Evolutionary conservation across 1,140 invertebrate species (phyloP).

Genomic region (Pararge aegeria): DNA sequence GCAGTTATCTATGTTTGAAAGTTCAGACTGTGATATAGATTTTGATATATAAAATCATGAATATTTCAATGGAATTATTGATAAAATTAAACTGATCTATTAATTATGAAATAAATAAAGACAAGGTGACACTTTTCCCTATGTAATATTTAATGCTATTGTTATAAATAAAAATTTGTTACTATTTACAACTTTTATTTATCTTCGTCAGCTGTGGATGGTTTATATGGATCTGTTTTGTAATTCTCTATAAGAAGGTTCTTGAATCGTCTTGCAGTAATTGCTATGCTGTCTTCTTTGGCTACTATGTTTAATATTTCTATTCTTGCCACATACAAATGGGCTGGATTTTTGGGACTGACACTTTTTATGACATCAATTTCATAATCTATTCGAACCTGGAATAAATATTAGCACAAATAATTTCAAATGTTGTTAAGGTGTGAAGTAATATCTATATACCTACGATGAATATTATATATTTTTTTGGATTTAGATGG

Average conservation of each 20-base stretch:
- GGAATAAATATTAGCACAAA: too few species aligned
- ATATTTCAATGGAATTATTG: conserved; percentile 6
- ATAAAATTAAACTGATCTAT: too few species aligned
- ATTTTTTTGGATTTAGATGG: too few species aligned
- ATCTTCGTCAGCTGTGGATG: conserved; percentile 38
- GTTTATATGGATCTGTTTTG: conserved; percentile 62
- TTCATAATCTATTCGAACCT: conserved; percentile 82
- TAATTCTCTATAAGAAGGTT: conserved; percentile 83
- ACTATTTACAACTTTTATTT: conserved; percentile 23
- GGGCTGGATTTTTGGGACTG: conserved; percentile 81
- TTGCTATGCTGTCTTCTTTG: conserved; percentile 67
- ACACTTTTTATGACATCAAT: conserved; percentile 82
- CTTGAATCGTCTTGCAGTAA: conserved; percentile 82
- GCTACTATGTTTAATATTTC: conserved; percentile 76
- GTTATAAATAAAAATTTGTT: conserved; percentile 15
- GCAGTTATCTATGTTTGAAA: conserved; percentile 77
- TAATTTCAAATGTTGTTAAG: too few species aligned
- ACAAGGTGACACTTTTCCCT: too few species aligned
- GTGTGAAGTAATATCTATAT: too few species aligned
- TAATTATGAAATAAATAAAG: too few species aligned
- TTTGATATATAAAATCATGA: conserved; percentile 60
- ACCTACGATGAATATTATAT: conserved; percentile 26
- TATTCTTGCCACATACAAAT: conserved; percentile 82
- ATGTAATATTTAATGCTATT: conserved; percentile 10
- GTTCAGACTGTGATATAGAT: conserved; percentile 73